Evolutionary conservation across 2,113 vertebrate genomes (phyloP).

Genomic region (Taxidea taxus): DNA sequence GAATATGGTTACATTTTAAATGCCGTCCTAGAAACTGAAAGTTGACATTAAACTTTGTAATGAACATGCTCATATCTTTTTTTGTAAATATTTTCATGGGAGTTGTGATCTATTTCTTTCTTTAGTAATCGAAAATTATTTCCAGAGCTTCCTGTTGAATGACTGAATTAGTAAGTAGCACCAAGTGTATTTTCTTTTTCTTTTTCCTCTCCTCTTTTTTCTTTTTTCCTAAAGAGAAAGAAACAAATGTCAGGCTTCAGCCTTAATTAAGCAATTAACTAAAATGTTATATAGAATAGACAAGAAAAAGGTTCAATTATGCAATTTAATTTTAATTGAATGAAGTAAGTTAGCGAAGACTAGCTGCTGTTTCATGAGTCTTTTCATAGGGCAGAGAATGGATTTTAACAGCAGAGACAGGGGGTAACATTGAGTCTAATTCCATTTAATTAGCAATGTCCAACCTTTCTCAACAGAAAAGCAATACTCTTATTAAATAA

Average conservation of each 20-base stretch:
- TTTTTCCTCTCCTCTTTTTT: neutral
- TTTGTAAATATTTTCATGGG: slow-evolving; percentile 16
- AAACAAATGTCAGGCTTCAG: slow-evolving; percentile 69
- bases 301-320: slow-evolving; percentile 58
- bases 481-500: slow-evolving; percentile 71
- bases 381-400: slow-evolving; percentile 47
- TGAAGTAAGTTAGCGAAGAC: slow-evolving; percentile 30
- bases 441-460: slow-evolving; percentile 57
- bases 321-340: slow-evolving; percentile 65
- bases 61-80: neutral
- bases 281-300: slow-evolving; percentile 58
- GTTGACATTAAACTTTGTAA: neutral
- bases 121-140: slow-evolving; percentile 2
- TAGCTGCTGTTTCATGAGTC: slow-evolving; percentile 42
- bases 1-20: neutral
- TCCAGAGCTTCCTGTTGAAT: slow-evolving; percentile 25
- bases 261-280: slow-evolving; percentile 70
- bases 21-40: neutral
- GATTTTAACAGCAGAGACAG: slow-evolving; percentile 55
- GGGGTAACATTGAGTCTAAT: slow-evolving; percentile 34
- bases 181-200: neutral
- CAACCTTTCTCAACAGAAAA: slow-evolving; percentile 55
- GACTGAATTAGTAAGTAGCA: neutral
- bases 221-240: slow-evolving; percentile 45
- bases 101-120: neutral